A percentile compares a stretch with the other conserved stretches of the same genome.
Conservation (phyloP, 1,140 invertebrate species). For the Euura lappo region DNA sequence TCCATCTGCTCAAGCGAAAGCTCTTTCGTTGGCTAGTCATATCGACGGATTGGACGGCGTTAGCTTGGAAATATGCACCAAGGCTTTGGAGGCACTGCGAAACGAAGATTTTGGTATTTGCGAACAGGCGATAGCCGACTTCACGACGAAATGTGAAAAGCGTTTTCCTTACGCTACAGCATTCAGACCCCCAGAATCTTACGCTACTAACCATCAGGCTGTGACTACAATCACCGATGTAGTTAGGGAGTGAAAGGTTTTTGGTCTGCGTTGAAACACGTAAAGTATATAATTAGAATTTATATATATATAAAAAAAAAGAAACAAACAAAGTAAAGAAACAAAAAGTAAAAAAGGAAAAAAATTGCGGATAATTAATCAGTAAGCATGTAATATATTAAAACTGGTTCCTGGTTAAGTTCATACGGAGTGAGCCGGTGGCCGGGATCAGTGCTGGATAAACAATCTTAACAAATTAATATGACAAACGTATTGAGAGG, state of each 20-base stretch:
- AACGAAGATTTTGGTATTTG: conserved; percentile 80
- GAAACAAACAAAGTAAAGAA: conserved; percentile 2
- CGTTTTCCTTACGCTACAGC: conserved; percentile 77
- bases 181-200: conserved; percentile 64
- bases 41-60: conserved; percentile 67
- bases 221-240: conserved; percentile 26
- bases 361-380: conserved; percentile 34
- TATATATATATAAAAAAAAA: neutral
- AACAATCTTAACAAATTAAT: conserved; percentile 47
- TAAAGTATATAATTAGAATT: conserved; percentile 19
- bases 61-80: conserved; percentile 74
- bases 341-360: conserved; percentile 13
- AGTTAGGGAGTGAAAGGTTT: conserved; percentile 13
- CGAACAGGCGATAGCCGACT: conserved; percentile 71
- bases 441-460: conserved; percentile 30
- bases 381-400: conserved; percentile 31
- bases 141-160: conserved; percentile 72
- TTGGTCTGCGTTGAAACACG: conserved; percentile 18
- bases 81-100: conserved; percentile 76
- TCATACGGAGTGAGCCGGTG: conserved; percentile 34
- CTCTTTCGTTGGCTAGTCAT: conserved; percentile 68
- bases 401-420: conserved; percentile 32
- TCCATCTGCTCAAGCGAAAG: conserved; percentile 64
- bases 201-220: conserved; percentile 48
- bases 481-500: conserved; percentile 16